Evolutionary conservation across 1,140 invertebrate genomes (phyloP).

Genomic region (Drepana arcuata): DNA sequence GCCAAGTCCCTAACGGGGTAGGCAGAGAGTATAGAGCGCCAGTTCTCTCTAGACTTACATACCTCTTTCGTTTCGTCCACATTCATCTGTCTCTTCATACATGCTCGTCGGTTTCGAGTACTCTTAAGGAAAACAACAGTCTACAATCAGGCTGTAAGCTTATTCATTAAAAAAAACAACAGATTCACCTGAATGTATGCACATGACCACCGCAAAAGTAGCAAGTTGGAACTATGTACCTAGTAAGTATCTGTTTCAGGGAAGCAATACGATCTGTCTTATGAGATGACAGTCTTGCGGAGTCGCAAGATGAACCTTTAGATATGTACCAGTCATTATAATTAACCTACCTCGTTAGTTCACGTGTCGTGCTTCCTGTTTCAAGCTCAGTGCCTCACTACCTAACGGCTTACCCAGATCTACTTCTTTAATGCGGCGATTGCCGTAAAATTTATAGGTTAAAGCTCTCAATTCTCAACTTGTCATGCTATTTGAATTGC

Average conservation of each 20-base stretch:
- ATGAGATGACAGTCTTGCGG: slow-evolving; percentile 17
- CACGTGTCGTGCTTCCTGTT: slow-evolving; percentile 17
- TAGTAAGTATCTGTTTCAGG: slow-evolving; percentile 4
- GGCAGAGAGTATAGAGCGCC: too few species aligned
- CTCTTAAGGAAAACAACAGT: slow-evolving; percentile 18
- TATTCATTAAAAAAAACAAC: not conserved
- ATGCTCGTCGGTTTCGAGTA: too few species aligned
- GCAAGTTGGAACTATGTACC: slow-evolving; percentile 2
- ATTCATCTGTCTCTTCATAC: too few species aligned
- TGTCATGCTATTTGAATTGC: too few species aligned
- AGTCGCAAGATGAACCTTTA: slow-evolving; percentile 13
- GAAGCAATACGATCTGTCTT: slow-evolving; percentile 22
- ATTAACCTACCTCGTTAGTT: slow-evolving; percentile 27
- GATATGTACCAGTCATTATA: slow-evolving; percentile 19
- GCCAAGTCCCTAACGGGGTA: too few species aligned
- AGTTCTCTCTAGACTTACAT: too few species aligned
- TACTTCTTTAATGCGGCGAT: not conserved
- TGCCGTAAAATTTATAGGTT: not conserved
- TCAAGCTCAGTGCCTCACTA: not conserved
- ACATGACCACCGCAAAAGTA: not conserved
- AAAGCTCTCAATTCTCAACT: too few species aligned
- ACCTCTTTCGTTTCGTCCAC: too few species aligned
- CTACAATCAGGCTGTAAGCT: not conserved
- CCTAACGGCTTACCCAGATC: not conserved
- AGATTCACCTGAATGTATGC: not conserved